Base-by-base conservation (phyloP, 1,140 invertebrate genomes). In the Zaprionus tsacasi region DNA sequence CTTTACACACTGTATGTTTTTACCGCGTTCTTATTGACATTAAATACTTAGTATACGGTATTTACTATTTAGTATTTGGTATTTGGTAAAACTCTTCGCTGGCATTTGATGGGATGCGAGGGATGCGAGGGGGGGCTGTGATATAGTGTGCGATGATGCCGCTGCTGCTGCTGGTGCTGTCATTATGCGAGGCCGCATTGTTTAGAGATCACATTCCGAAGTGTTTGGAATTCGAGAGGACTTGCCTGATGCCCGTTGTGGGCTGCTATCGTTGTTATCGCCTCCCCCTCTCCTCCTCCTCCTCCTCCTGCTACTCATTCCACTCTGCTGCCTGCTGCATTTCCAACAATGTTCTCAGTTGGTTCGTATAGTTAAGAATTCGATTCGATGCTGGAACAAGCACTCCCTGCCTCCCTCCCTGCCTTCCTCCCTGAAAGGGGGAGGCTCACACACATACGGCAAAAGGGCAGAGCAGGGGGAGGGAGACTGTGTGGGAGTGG, bases 151-250 rank as follows among this genome's bases (percentile, higher is more conserved):
- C 40, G 78, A 12, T 50, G 45, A 17, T 25, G 17, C 45, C 21
- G 45, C 59, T 30, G 27, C 21, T 30, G 27, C 27, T 21, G 17
- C 45, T 50, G 45, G 54, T 69, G 80, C 85, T 89, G 78, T 89
- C 85, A 80, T 79, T 81, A 76, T 81, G 85, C 78, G 55, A 79
- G 56, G 59, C 60, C 69, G 71, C 85, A 89, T 88, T 88, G 85
- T 85, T 89, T 81, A 66, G 78, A 81, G 78, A 90, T 85, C 70
- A 79, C 80, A 89, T 89, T 74, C 85, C 85, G 70, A 88, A 79
- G 81, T 90, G 85, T 81, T 89, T 89, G 85, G 85, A 76, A 89
- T 89, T 89, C 78, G 56, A 65, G 56, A 65, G 78, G 72, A 76
- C 75, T 76, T 69, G 58, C 48, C 54, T 65, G 61, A 25, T 40